phyloP scores from a whole-genome alignment of 2,888 invertebrate genomes.

The Ormyrus labotus region DNA sequence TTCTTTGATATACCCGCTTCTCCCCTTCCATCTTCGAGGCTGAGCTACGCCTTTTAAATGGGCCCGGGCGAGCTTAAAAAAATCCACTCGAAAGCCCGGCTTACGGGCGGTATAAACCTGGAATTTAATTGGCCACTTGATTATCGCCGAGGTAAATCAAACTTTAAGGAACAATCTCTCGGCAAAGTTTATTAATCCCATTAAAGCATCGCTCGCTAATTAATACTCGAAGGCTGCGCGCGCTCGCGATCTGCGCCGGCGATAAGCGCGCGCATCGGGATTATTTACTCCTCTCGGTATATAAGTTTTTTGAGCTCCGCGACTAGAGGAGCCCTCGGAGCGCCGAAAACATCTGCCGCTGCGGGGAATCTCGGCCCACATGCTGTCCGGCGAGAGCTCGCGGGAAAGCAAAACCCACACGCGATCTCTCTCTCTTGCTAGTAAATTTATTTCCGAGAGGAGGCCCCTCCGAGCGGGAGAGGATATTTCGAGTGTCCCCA shows the following conservation, averaged over 20 bases:
- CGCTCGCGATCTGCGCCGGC: neutral
- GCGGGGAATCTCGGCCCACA: conserved; percentile 71
- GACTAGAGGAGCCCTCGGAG: conserved; percentile 23
- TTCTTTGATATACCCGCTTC: conserved; percentile 25
- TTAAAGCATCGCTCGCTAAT: conserved; percentile 22
- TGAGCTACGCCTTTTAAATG: no score
- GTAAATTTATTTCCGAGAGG: conserved; percentile 51
- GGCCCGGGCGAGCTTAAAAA: neutral
- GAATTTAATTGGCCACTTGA: conserved; percentile 5
- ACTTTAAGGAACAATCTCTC: neutral
- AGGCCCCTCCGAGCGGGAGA: conserved; percentile 29
- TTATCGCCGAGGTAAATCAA: neutral
- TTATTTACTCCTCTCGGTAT: neutral
- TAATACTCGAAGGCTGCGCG: conserved; percentile 32
- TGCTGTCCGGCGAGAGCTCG: conserved; percentile 54
- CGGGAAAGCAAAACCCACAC: conserved; percentile 34
- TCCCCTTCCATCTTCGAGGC: neutral
- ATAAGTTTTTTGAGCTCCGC: conserved; percentile 26
- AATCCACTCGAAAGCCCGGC: neutral
- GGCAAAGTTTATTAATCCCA: conserved; percentile 30
- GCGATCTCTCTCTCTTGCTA: conserved; percentile 1
- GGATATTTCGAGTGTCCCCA: conserved; percentile 44
- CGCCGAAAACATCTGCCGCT: conserved; percentile 69
- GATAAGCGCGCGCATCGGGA: neutral
- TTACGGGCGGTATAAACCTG: neutral